phyloP scores from a whole-genome alignment of 2,888 invertebrate genomes.

The Lasius fuliginosus region DNA sequence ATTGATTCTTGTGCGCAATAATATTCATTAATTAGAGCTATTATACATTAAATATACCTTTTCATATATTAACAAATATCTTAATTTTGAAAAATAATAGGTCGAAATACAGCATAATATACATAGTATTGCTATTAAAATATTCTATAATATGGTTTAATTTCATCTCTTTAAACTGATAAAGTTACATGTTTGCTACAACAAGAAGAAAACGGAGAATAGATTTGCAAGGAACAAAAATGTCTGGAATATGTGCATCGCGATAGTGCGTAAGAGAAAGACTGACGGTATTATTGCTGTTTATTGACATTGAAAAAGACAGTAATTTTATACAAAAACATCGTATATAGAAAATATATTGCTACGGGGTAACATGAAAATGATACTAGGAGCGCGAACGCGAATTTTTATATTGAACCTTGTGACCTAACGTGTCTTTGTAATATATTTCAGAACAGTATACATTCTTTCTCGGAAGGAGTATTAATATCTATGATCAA shows the following conservation, averaged over 20 bases:
- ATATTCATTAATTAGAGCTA: neutral
- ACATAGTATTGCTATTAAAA: neutral
- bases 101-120: neutral
- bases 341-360: constrained; percentile 53
- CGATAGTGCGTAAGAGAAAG: neutral
- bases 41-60: neutral
- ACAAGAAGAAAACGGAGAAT: neutral
- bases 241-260: neutral
- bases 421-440: constrained; percentile 1
- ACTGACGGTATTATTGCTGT: constrained; percentile 37
- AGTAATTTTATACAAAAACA: constrained; percentile 73
- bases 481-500: neutral
- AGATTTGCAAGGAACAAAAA: neutral
- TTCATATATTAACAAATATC: neutral
- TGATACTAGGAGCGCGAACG: constrained; percentile 57
- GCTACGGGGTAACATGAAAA: constrained; percentile 61
- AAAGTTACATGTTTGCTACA: neutral
- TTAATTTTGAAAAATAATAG: neutral
- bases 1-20: neutral
- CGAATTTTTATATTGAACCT: constrained; percentile 50
- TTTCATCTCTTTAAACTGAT: neutral
- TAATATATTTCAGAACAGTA: constrained; percentile 21
- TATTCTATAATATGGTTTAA: neutral
- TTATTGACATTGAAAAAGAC: constrained; percentile 70
- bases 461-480: neutral